Evolutionary conservation across 1,140 invertebrate species (phyloP).

Genomic region (Drosophila biarmipes): DNA sequence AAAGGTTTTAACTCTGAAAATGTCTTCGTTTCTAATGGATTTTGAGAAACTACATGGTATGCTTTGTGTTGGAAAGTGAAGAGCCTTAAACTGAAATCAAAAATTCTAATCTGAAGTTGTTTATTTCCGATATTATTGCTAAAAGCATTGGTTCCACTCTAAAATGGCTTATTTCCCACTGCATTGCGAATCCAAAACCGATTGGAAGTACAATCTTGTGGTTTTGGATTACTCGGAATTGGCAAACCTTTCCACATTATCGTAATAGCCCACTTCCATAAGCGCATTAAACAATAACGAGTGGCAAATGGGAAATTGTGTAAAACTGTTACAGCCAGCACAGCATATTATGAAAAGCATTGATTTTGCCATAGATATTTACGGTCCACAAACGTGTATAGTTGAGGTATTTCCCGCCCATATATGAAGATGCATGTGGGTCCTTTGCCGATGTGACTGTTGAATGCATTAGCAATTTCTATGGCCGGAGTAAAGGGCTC

Average conservation of each 20-base stretch:
- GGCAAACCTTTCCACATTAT: slow-evolving; percentile 5
- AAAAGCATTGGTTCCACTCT: background rate
- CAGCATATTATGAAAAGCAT: slow-evolving; percentile 41
- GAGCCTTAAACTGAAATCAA: background rate
- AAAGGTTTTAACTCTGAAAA: no score
- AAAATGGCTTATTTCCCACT: background rate
- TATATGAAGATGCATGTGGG: slow-evolving; percentile 17
- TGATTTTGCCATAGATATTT: slow-evolving; percentile 45
- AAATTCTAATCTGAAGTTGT: background rate
- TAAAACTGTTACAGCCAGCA: slow-evolving; percentile 54
- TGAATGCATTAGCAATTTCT: slow-evolving; percentile 56
- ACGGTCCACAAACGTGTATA: slow-evolving; percentile 4
- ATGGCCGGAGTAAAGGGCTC: slow-evolving; percentile 15
- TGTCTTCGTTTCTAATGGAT: no score
- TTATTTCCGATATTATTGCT: background rate
- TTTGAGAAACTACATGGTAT: no score
- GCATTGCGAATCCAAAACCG: background rate
- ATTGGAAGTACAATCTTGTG: background rate
- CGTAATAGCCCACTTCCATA: slow-evolving; percentile 6
- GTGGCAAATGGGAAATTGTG: slow-evolving; percentile 51
- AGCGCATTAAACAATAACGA: slow-evolving; percentile 45
- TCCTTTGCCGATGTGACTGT: slow-evolving; percentile 33
- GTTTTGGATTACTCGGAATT: slow-evolving; percentile 5
- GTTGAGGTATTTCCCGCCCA: slow-evolving; percentile 15
- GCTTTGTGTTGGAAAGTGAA: background rate